Evolutionary conservation across 2,888 invertebrate species (phyloP).

Genomic region (Lagria hirta): DNA sequence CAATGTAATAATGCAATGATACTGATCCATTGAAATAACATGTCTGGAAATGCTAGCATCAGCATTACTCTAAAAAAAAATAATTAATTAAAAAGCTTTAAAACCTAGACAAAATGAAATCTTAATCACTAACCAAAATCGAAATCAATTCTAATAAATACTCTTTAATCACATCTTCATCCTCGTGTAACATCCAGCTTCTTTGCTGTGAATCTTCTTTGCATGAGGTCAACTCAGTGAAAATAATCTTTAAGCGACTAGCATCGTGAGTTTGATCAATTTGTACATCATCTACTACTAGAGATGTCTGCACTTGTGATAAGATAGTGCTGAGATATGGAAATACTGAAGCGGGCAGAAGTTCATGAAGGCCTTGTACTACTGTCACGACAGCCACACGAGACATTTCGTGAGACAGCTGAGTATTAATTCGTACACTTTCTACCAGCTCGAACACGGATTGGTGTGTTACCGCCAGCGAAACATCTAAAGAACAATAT

Average conservation of each 20-base stretch:
- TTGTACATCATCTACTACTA: conserved; percentile 63
- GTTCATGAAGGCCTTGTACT: conserved; percentile 57
- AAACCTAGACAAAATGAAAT: neutral
- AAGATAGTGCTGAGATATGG: conserved; percentile 61
- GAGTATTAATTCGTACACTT: conserved; percentile 78
- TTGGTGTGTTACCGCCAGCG: conserved; percentile 58
- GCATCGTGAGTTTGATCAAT: conserved; percentile 85
- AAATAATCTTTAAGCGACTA: conserved; percentile 76
- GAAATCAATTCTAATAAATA: conserved; percentile 81
- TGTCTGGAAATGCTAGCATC: conserved; percentile 85
- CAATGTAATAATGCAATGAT: conserved; percentile 78
- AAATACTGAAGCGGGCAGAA: conserved; percentile 62
- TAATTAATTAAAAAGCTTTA: neutral
- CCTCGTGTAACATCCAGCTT: conserved; percentile 94
- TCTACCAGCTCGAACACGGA: conserved; percentile 77
- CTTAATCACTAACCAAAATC: conserved; percentile 66
- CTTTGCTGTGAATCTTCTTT: conserved; percentile 95
- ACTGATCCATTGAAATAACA: conserved; percentile 80
- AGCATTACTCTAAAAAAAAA: conserved; percentile 76
- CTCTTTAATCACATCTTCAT: conserved; percentile 84
- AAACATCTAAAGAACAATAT: too few relatives aligned
- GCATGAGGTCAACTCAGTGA: conserved; percentile 81
- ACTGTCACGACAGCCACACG: conserved; percentile 83
- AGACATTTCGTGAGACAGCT: conserved; percentile 83
- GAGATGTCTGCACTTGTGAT: conserved; percentile 62